Conservation (phyloP, 2,797 vertebrate species). For the Lophius americanus region DNA sequence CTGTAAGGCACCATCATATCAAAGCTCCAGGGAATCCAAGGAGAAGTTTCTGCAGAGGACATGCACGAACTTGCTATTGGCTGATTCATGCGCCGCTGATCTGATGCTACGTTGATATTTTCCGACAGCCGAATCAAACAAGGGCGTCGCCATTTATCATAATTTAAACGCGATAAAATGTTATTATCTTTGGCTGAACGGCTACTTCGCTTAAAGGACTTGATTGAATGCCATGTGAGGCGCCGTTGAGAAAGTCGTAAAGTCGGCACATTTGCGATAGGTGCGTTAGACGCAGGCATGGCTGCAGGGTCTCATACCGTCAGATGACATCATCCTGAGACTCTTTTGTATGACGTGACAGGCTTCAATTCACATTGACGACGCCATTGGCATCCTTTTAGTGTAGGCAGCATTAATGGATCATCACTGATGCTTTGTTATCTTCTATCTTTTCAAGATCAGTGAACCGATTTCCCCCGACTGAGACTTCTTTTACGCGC, state of each 20-base stretch:
- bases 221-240: conserved; percentile 8
- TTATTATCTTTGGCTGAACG: conserved; percentile 10
- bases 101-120: not conserved
- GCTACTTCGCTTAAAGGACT: not conserved
- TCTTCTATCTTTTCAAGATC: not conserved
- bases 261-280: conserved; percentile 15
- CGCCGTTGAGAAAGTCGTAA: conserved; percentile 20
- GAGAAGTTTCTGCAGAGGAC: conserved; percentile 29
- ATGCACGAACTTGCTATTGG: conserved; percentile 58
- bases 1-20: conserved; percentile 11
- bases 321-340: conserved; percentile 5
- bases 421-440: not conserved
- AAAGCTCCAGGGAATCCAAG: conserved; percentile 36
- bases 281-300: conserved; percentile 41
- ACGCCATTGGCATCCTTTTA: not conserved
- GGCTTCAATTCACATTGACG: conserved; percentile 5
- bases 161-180: not conserved
- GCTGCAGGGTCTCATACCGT: conserved; percentile 34
- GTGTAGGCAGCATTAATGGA: not conserved
- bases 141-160: conserved; percentile 7
- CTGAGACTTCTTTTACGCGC: not conserved
- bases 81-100: conserved; percentile 31
- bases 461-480: not conserved
- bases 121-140: conserved; percentile 26
- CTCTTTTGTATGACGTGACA: conserved; percentile 28